Evolutionary conservation across 2,113 vertebrate genomes (phyloP).

Genomic region (Phyllostomus discolor): DNA sequence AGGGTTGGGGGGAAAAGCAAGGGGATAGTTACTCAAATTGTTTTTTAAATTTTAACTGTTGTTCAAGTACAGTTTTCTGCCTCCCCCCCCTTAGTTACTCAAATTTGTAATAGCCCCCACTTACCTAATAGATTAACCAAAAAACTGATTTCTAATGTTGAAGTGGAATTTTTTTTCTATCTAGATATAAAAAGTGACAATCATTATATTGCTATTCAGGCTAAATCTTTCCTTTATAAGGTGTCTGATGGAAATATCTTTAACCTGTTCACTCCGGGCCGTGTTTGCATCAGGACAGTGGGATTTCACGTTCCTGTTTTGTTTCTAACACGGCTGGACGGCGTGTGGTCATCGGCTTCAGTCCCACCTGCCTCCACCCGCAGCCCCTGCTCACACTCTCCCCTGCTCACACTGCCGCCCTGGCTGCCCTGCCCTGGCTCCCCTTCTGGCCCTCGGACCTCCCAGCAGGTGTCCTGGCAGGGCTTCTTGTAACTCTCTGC

Average conservation of each 20-base stretch:
- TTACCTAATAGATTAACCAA: background rate
- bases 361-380: background rate
- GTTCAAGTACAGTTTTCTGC: too few species aligned
- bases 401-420: background rate
- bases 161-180: background rate
- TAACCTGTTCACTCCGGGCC: background rate
- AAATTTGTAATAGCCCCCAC: background rate
- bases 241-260: conserved; percentile 28
- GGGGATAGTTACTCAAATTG: background rate
- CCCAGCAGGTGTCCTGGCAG: background rate
- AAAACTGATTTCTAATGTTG: background rate
- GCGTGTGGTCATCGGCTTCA: background rate
- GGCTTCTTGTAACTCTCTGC: background rate
- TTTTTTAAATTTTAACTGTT: background rate
- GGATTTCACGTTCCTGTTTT: background rate
- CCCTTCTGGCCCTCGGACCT: background rate
- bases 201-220: conserved; percentile 30
- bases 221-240: background rate
- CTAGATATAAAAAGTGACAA: background rate
- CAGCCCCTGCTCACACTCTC: too few species aligned
- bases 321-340: background rate
- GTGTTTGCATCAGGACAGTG: background rate
- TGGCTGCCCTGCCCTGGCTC: background rate
- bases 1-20: background rate
- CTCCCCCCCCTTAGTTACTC: background rate